Evolutionary conservation across 2,888 invertebrate species (phyloP).

Genomic region (Chirona hameri): DNA sequence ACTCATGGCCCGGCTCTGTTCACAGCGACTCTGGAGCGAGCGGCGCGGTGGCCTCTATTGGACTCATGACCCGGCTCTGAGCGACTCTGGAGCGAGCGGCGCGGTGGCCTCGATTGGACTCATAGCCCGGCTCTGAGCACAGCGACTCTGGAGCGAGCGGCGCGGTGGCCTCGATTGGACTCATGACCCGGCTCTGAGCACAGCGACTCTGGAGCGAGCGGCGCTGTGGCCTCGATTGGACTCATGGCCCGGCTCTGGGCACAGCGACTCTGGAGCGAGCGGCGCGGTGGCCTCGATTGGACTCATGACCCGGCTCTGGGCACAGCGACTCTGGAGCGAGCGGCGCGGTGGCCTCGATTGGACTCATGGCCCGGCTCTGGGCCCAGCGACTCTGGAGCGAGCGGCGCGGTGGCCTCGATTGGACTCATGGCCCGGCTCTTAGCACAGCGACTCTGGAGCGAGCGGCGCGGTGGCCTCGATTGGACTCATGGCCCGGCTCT

Average conservation of each 20-base stretch:
- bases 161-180: not conserved
- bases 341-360: not conserved
- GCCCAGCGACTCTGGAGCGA: not conserved
- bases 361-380: no score
- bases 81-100: not conserved
- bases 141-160: not conserved
- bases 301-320: no score
- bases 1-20: no score
- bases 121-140: no score
- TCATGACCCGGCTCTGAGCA: no score
- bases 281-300: not conserved
- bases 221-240: not conserved
- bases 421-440: no score
- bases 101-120: not conserved
- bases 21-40: not conserved
- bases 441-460: no score
- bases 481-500: no score
- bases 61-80: no score
- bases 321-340: not conserved
- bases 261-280: not conserved
- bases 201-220: not conserved
- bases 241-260: no score
- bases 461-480: not conserved
- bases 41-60: not conserved
- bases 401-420: not conserved